These are phyloP conservation scores for Pangasius larnaudii DNA, from an alignment of 2,797 vertebrate species.

Conservation along the genomic window DNA sequence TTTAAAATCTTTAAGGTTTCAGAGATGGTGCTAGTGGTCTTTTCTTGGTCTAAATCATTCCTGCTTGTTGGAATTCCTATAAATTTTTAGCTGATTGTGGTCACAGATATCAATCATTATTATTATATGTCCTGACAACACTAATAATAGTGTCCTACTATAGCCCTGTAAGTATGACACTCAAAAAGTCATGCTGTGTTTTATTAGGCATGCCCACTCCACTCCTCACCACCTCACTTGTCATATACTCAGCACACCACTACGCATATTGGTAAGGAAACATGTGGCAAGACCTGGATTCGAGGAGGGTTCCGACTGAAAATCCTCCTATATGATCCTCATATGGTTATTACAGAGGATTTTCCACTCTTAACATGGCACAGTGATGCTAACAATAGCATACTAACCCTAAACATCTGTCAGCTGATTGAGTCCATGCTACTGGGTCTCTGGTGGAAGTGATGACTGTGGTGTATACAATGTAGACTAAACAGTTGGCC, in stretches of 20 bases:
- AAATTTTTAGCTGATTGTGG: not conserved
- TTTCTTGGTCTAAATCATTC: not conserved
- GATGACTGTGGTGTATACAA: conserved; percentile 29
- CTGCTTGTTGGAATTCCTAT: not conserved
- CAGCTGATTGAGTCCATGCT: conserved; percentile 51
- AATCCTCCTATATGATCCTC: conserved; percentile 27
- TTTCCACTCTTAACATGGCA: conserved; percentile 36
- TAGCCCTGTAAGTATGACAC: not conserved
- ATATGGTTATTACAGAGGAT: conserved; percentile 38
- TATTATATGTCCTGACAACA: conserved; percentile 6
- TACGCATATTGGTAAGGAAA: conserved; percentile 7
- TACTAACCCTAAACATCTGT: conserved; percentile 51
- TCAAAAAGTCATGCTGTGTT: conserved; percentile 11
- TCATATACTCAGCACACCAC: conserved; percentile 7
- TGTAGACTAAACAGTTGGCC: conserved; percentile 33
- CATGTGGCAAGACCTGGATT: conserved; percentile 18
- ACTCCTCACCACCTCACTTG: not conserved
- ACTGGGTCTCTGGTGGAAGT: conserved; percentile 40
- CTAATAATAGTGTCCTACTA: not conserved
- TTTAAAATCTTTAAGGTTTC: not conserved
- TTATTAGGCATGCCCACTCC: not conserved
- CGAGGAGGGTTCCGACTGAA: not conserved
- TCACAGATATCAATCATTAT: not conserved
- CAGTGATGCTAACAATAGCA: conserved; percentile 47
- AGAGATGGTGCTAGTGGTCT: not conserved